A percentile compares a stretch with the other conserved stretches of the same genome.
These are phyloP conservation scores for Paedocypris micromegethes DNA, from an alignment of 2,797 vertebrate genomes.

Conservation along the genomic window DNA sequence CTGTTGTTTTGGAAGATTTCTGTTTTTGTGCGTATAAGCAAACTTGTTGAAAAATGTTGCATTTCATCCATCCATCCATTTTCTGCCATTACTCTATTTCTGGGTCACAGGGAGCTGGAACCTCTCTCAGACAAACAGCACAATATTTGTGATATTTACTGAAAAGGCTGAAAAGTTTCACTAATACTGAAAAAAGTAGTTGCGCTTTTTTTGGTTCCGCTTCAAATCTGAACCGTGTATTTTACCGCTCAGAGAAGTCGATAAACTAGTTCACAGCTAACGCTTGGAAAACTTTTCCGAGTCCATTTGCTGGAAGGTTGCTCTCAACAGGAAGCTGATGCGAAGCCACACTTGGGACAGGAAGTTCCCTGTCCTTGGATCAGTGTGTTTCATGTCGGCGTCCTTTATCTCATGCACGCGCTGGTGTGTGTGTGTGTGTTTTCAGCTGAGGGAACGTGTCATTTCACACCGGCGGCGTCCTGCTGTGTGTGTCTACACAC, in stretches of 20 bases:
- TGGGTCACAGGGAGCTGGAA: no score
- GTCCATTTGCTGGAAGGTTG: background rate
- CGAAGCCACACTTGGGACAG: slow-evolving; percentile 11
- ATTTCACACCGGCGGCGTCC: slow-evolving; percentile 42
- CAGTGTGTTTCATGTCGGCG: slow-evolving; percentile 7
- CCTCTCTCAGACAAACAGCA: no score
- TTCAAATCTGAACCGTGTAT: slow-evolving; percentile 6
- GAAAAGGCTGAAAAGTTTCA: background rate
- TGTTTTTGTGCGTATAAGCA: no score
- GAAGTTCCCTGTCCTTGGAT: slow-evolving; percentile 9
- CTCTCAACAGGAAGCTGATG: slow-evolving; percentile 20
- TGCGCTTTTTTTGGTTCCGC: slow-evolving; percentile 22
- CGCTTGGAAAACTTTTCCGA: background rate
- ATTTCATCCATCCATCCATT: no score
- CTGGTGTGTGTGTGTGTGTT: slow-evolving; percentile 36
- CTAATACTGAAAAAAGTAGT: background rate
- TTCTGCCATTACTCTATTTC: no score
- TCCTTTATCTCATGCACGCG: background rate
- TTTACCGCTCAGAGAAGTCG: slow-evolving; percentile 17
- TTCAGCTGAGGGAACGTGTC: slow-evolving; percentile 22
- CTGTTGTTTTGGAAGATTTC: no score
- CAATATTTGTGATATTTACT: no score
- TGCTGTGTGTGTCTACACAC: slow-evolving; percentile 43
- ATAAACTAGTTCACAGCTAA: slow-evolving; percentile 25
- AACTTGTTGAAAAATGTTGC: no score